Evolutionary conservation across 2,113 vertebrate species (phyloP), one percentile per base, ranked within the genome.

Genomic region (Cebidichthys violaceus): DNA sequence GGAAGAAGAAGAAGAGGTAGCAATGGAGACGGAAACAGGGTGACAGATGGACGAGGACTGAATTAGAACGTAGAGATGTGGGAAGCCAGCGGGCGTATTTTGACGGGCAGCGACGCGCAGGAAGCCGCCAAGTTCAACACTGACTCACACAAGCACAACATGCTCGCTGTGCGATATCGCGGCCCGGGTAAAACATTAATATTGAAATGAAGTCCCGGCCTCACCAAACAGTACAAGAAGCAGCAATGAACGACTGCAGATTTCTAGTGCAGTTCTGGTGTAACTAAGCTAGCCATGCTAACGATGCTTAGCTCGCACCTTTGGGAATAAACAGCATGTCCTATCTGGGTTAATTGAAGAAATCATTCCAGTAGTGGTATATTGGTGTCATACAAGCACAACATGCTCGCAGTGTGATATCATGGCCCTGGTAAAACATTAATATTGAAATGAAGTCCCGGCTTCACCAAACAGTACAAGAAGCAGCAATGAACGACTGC

Each of bases 21-120:
- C 61, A 60, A 79, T 64, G 66, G 78, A 81, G 73, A 81, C 33
- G 18, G 54, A 71, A 72, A 31, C 41, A 0, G 61, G 13, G 27
- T 79, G 84, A 79, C 76, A 67, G 85, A 87, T 87, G 84, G 84
- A 71, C 62, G 66, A 81, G 47, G 85, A 4, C 71, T 62, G 82
- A 89, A 74, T 83, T 70, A 81, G 69, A 70, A 55, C 6, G 2
- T n/a, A 74, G 39, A 84, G 62, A 31, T 14, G 70, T 2, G 27
- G 37, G 75, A 60, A 59, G 61, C 55, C 65, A 52, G 78, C 1
- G 2, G 67, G 52, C 13, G 4, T 76, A 59, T n/a, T 70, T 39
- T 80, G 81, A 88, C 75, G 79, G 80, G 60, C 68, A 15, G 29
- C 7, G 20, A 35, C 4, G 1, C 4, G 6, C 37, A 22, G 45